Evolutionary conservation across 2,888 invertebrate genomes (phyloP), one percentile per base, ranked within the genome.

Genomic region (Hypomecis punctinalis): DNA sequence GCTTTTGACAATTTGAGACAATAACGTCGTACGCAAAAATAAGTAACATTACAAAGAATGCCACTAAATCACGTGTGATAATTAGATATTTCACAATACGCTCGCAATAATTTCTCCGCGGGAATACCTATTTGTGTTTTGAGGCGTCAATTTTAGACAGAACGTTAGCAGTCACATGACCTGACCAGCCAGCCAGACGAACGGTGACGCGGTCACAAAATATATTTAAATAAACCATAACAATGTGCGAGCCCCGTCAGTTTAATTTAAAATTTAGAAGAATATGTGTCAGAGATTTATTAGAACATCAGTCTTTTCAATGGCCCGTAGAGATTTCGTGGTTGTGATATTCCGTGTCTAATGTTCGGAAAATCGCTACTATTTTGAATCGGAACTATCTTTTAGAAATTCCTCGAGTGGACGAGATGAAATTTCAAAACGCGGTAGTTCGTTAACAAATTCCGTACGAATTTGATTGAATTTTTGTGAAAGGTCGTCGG

Each of bases 191-290:
- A 70, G 67, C 73, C 81, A 85, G 82, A 83, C 79, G 80, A 67
- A 76, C 73, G 73, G 69, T 88, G 88, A 89, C 90, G 89, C 87
- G 85, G 80, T 76, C 74, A 68, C 79, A 74, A 85, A 85, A 83
- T 81, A 85, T 80, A 83, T 87, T 86, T 84, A 85, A 89, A 90
- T 86, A 86, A 84, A 81, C 82, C 79, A 84, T 85, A 84, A 89
- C 83, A 86, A 88, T 86, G 82, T 81, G 80, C 80, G 75, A 58
- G 74, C 68, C 77, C 43, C 37, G 56, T 43, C 37, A 52, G 36
- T 61, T 60, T 61, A 47, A 76, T 78, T 84, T 79, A 73, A 78
- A 84, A 84, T 83, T 79, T 80, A 83, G 84, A 83, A 81, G 52
- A 63, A 77, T 79, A 75, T 75, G 68, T 72, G 71, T 78, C 77